phyloP scores from a whole-genome alignment of 1,140 invertebrate genomes.

The Pseudomyrmex dendroicus region DNA sequence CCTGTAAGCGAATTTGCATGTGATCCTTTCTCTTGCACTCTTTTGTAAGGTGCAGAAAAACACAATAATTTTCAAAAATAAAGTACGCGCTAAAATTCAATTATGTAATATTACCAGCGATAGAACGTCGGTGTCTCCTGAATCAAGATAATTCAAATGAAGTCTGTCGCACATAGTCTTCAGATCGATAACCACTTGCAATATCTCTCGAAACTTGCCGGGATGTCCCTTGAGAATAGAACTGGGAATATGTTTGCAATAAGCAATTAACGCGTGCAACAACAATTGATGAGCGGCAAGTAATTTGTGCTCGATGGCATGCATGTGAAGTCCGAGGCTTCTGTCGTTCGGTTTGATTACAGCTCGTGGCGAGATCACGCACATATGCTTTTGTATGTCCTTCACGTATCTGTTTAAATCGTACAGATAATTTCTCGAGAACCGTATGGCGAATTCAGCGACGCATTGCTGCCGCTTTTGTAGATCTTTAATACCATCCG shows the following conservation, averaged over 20 bases:
- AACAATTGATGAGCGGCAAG: constrained; percentile 80
- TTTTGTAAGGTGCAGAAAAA: background rate
- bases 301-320: constrained; percentile 81
- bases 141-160: constrained; percentile 78
- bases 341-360: constrained; percentile 72
- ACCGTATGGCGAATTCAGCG: constrained; percentile 81
- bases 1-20: constrained; percentile 28
- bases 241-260: constrained; percentile 82
- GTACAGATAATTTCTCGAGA: constrained; percentile 84
- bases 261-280: constrained; percentile 80
- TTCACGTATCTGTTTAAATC: constrained; percentile 79
- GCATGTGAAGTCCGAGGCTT: constrained; percentile 76
- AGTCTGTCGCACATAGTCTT: constrained; percentile 78
- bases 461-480: constrained; percentile 79
- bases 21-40: background rate
- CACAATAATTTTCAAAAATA: background rate
- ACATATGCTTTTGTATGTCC: constrained; percentile 79
- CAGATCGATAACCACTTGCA: constrained; percentile 78
- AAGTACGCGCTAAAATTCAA: constrained; percentile 37
- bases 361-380: constrained; percentile 66
- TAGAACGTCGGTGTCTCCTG: constrained; percentile 76
- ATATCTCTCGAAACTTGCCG: constrained; percentile 80
- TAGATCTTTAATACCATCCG: constrained; percentile 82
- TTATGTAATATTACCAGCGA: constrained; percentile 72
- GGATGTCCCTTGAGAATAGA: constrained; percentile 79